A percentile compares a stretch with the other conserved stretches of the same genome.
Evolutionary conservation across 2,888 invertebrate species (phyloP).

Genomic region (Ormia ochracea): DNA sequence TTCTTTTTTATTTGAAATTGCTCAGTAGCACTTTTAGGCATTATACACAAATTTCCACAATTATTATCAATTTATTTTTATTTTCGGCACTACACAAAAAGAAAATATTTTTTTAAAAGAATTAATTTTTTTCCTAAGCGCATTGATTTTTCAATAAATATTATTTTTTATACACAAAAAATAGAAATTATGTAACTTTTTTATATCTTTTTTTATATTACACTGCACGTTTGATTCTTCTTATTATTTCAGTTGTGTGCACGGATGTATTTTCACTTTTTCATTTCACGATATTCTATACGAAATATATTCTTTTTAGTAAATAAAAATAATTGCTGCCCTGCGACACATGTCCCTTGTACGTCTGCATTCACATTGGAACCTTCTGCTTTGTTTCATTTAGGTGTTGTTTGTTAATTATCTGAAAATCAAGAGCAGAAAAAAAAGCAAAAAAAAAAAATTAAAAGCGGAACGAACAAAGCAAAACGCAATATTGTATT

Average conservation of each 20-base stretch:
- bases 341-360: slow-evolving; percentile 40
- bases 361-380: slow-evolving; percentile 53
- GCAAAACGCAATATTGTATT: neutral
- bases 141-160: neutral
- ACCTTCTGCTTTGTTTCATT: slow-evolving; percentile 52
- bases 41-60: slow-evolving; percentile 57
- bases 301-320: slow-evolving; percentile 18
- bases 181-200: slow-evolving; percentile 21
- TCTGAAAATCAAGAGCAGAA: slow-evolving; percentile 53
- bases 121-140: slow-evolving; percentile 1
- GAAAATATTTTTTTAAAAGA: neutral
- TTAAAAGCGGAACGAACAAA: slow-evolving; percentile 2
- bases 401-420: slow-evolving; percentile 64
- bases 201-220: slow-evolving; percentile 1
- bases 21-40: slow-evolving; percentile 67
- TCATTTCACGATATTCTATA: slow-evolving; percentile 8
- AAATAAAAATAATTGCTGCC: slow-evolving; percentile 30
- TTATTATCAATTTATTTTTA: slow-evolving; percentile 32
- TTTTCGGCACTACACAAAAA: slow-evolving; percentile 2
- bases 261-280: slow-evolving; percentile 24
- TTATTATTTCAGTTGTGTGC: neutral
- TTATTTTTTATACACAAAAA: neutral
- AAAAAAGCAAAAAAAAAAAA: slow-evolving; percentile 20
- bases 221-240: slow-evolving; percentile 16
- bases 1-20: slow-evolving; percentile 68